Evolutionary conservation across 2,113 vertebrate genomes (phyloP).

Genomic region (Montifringilla adamsi): DNA sequence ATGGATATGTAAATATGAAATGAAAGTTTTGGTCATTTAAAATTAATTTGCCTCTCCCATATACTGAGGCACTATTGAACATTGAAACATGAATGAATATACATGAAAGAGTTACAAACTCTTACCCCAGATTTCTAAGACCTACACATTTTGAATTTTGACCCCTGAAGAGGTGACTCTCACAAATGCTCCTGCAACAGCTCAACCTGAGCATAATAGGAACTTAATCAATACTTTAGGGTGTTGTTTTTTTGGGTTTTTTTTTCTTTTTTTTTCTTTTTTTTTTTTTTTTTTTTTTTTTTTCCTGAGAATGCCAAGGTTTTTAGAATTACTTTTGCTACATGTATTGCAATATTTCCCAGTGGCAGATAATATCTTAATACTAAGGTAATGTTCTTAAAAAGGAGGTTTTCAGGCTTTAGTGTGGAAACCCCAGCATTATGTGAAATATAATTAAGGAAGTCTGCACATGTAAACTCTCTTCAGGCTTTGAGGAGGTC

Average conservation of each 20-base stretch:
- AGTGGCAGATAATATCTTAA: not conserved
- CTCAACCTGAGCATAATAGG: not conserved
- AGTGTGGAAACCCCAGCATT: not conserved
- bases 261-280: not conserved
- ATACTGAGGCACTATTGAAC: not conserved
- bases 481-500: not conserved
- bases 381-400: not conserved
- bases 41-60: not conserved
- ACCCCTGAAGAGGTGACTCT: not conserved
- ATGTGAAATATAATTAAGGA: not conserved
- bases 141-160: not conserved
- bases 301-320: not conserved
- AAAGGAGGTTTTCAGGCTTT: not conserved
- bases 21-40: not conserved
- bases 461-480: not conserved
- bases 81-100: not conserved
- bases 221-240: not conserved
- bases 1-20: not conserved
- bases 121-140: not conserved
- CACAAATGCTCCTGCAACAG: not conserved
- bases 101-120: not conserved
- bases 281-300: not conserved
- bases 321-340: not conserved
- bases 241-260: not conserved
- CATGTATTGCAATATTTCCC: not conserved